Evolutionary conservation across 2,888 invertebrate species (phyloP).

Genomic region (Cheilosia vulpina): DNA sequence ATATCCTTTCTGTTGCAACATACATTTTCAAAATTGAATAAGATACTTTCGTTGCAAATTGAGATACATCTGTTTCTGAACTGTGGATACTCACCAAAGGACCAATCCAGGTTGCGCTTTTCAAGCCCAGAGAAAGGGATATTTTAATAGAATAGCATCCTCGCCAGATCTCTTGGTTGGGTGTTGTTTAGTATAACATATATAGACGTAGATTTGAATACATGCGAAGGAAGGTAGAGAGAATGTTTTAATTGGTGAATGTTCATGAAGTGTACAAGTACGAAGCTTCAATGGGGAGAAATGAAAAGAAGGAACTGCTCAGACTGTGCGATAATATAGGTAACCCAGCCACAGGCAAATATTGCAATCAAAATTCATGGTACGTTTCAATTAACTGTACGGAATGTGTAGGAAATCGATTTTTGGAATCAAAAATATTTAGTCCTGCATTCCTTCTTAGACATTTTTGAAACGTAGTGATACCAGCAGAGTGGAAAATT

Average conservation of each 20-base stretch:
- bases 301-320: background rate
- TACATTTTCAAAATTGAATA: constrained; percentile 65
- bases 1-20: constrained; percentile 14
- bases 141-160: constrained; percentile 21
- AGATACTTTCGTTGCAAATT: constrained; percentile 69
- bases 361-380: constrained; percentile 59
- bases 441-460: no score
- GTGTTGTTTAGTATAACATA: background rate
- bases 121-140: background rate
- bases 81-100: constrained; percentile 43
- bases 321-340: constrained; percentile 43
- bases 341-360: constrained; percentile 44
- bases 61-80: constrained; percentile 73
- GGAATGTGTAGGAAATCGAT: background rate
- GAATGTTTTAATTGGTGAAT: constrained; percentile 48
- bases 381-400: constrained; percentile 35
- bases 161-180: background rate
- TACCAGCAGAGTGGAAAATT: no score
- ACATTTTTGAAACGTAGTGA: background rate
- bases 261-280: constrained; percentile 31
- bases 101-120: constrained; percentile 10
- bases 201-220: background rate
- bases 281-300: background rate
- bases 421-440: background rate
- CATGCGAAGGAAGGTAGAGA: constrained; percentile 2